A percentile compares a stretch with the other conserved stretches of the same genome.
These are phyloP conservation scores for Chloroceryle amazona DNA, from an alignment of 2,797 vertebrate species.

Conservation along the genomic window DNA sequence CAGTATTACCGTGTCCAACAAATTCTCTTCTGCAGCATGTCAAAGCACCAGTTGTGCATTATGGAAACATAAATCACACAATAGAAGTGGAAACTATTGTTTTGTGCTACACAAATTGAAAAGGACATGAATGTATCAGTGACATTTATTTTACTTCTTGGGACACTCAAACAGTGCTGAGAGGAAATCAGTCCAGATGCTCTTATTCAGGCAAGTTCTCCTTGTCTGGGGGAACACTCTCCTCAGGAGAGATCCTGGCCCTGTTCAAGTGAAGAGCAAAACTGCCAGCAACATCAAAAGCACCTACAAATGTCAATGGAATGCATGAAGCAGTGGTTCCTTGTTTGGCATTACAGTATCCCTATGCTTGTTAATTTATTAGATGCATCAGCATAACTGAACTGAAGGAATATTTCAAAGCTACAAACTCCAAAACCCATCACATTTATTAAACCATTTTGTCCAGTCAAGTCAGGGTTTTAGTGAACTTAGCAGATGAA, in stretches of 20 bases:
- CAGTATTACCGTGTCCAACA: conserved; percentile 53
- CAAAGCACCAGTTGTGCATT: conserved; percentile 58
- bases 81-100: conserved; percentile 39
- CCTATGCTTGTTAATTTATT: conserved; percentile 62
- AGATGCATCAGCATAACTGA: conserved; percentile 28
- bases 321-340: background rate
- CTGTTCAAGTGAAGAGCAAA: background rate
- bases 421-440: conserved; percentile 45
- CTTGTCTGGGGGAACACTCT: background rate
- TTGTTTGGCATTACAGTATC: conserved; percentile 43
- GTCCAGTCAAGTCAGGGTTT: conserved; percentile 36
- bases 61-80: conserved; percentile 63
- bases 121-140: background rate
- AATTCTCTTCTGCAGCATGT: conserved; percentile 65
- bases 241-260: background rate
- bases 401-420: conserved; percentile 61
- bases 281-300: background rate
- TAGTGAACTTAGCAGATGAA: background rate
- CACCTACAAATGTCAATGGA: background rate
- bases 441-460: conserved; percentile 52
- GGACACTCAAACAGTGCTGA: background rate
- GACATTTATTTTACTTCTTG: conserved; percentile 10
- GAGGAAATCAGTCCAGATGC: background rate
- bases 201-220: background rate
- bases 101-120: conserved; percentile 40